phyloP scores from a whole-genome alignment of 1,140 invertebrate genomes.

The Rhopalosiphum padi region DNA sequence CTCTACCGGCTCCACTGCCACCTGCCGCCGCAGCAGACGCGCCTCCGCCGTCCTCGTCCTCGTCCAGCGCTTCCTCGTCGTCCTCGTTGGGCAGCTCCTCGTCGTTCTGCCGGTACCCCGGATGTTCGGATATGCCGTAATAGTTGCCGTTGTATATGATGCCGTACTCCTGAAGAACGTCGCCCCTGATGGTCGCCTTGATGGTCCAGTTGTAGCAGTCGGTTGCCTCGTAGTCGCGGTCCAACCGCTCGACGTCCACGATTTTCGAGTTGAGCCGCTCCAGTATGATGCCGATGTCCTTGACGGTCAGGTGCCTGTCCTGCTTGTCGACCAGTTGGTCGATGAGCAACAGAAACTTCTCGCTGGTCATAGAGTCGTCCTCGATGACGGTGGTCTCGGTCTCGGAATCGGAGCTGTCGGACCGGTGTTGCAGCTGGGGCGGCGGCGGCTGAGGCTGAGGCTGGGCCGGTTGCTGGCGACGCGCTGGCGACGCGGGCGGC shows the following conservation, averaged over 20 bases:
- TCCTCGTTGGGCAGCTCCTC: slow-evolving; percentile 72
- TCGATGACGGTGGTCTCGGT: slow-evolving; percentile 91
- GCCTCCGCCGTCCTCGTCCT: slow-evolving; percentile 74
- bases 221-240: slow-evolving; percentile 87
- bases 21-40: background rate
- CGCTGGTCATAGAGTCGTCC: slow-evolving; percentile 84
- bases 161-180: slow-evolving; percentile 86
- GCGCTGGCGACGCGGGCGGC: slow-evolving; percentile 59
- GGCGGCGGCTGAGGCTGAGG: too few species aligned
- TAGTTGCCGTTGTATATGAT: slow-evolving; percentile 96
- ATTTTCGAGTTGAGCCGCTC: slow-evolving; percentile 91
- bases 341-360: slow-evolving; percentile 90
- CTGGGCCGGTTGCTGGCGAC: slow-evolving; percentile 64
- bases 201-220: slow-evolving; percentile 95
- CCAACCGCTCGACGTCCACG: slow-evolving; percentile 87
- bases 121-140: slow-evolving; percentile 93
- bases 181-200: slow-evolving; percentile 89
- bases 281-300: slow-evolving; percentile 93
- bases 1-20: background rate
- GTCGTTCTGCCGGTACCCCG: slow-evolving; percentile 86
- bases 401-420: slow-evolving; percentile 86
- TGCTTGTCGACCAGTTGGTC: slow-evolving; percentile 91
- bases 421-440: background rate
- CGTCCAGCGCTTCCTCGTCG: slow-evolving; percentile 68
- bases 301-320: slow-evolving; percentile 88